These are phyloP conservation scores for Ophioninae sp. DNA, from an alignment of 2,888 invertebrate species.

Conservation along the genomic window DNA sequence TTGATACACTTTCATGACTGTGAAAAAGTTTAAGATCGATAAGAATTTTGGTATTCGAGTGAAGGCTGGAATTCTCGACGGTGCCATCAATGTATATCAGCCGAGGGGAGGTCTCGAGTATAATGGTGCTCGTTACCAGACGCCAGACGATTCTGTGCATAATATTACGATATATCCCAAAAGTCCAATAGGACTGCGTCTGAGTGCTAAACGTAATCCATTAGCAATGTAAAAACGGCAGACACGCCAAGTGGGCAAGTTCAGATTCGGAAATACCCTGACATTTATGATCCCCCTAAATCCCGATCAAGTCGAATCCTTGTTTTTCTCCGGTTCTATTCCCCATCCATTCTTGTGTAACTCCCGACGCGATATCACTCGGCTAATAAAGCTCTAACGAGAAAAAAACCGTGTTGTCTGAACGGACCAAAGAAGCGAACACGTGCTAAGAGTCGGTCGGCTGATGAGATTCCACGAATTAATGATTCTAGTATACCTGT, in stretches of 20 bases:
- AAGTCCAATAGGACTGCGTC: not conserved
- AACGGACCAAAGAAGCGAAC: not conserved
- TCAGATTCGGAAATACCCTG: conserved; percentile 14
- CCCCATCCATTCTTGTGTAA: not conserved
- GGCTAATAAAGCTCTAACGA: not conserved
- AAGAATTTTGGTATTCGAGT: not conserved
- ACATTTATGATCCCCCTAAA: conserved; percentile 2
- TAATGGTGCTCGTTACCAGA: not conserved
- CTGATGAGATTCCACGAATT: not conserved
- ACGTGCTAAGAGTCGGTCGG: not conserved
- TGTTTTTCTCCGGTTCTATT: not conserved
- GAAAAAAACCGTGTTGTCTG: conserved; percentile 6
- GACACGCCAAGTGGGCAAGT: not conserved
- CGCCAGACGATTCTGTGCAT: not conserved
- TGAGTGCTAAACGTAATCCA: conserved; percentile 17
- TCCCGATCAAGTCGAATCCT: conserved; percentile 12
- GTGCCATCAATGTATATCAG: not conserved
- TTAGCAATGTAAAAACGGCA: conserved; percentile 25
- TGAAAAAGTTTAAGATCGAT: not conserved
- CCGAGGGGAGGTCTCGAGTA: not conserved
- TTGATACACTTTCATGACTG: not conserved
- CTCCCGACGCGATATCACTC: not conserved
- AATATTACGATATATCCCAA: conserved; percentile 14
- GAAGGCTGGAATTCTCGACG: not conserved
- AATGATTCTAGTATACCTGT: not conserved